A percentile compares a stretch with the other conserved stretches of the same genome.
These are phyloP conservation scores for Drosophila sordidapex DNA, from an alignment of 2,888 invertebrate genomes.

Conservation along the genomic window DNA sequence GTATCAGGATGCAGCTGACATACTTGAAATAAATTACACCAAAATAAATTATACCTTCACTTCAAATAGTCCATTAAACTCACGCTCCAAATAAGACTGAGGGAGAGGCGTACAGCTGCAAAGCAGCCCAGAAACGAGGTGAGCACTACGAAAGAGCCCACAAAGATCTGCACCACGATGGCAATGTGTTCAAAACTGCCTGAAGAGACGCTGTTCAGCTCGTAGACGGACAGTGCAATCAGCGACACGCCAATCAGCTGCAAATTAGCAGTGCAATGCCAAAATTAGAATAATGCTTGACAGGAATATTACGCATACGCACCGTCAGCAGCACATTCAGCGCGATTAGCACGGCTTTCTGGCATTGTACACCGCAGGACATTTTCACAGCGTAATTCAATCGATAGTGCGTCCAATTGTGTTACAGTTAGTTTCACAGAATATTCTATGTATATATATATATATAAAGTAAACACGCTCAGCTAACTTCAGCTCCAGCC, in stretches of 20 bases:
- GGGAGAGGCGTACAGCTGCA: constrained; percentile 93
- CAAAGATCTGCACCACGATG: constrained; percentile 86
- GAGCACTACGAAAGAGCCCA: constrained; percentile 90
- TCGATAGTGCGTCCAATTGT: constrained; percentile 62
- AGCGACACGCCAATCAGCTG: constrained; percentile 78
- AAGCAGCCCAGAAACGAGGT: constrained; percentile 96
- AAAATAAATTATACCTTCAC: not conserved
- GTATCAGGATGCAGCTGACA: constrained; percentile 89
- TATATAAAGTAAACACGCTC: constrained; percentile 19
- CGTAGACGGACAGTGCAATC: constrained; percentile 79
- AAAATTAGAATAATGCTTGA: constrained; percentile 1
- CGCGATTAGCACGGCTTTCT: constrained; percentile 74
- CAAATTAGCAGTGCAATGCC: not conserved
- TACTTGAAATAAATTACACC: constrained; percentile 86
- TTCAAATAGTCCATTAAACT: constrained; percentile 76
- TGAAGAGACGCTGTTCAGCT: constrained; percentile 78
- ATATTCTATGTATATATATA: constrained; percentile 2
- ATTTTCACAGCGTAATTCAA: constrained; percentile 56
- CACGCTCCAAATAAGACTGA: constrained; percentile 94
- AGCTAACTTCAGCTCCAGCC: constrained; percentile 49
- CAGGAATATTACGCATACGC: constrained; percentile 67
- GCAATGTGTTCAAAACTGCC: constrained; percentile 82
- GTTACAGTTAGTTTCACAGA: constrained; percentile 26
- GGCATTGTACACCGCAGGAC: constrained; percentile 74
- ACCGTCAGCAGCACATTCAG: constrained; percentile 81